A percentile compares a stretch with the other conserved stretches of the same genome.
phyloP scores from a whole-genome alignment of 2,797 vertebrate species.

The Prionace glauca region DNA sequence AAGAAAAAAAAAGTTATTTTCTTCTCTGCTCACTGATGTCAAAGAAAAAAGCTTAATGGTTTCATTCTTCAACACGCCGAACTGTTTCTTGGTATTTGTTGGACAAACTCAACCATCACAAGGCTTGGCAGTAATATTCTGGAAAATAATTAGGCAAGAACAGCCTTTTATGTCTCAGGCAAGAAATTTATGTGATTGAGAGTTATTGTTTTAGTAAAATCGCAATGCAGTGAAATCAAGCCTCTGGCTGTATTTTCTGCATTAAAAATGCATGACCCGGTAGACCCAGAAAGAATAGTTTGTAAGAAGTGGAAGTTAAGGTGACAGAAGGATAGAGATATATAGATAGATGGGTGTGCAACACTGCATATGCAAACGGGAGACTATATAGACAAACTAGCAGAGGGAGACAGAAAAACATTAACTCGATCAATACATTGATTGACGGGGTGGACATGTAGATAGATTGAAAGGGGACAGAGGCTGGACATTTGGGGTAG shows the following conservation, averaged over 20 bases:
- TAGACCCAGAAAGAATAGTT: not conserved
- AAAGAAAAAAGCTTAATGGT: not conserved
- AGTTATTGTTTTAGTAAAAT: constrained; percentile 31
- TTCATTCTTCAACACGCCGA: not conserved
- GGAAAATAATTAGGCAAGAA: constrained; percentile 13
- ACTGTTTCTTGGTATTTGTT: not conserved
- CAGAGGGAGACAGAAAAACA: constrained; percentile 47
- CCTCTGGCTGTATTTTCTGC: not conserved
- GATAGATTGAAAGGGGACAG: constrained; percentile 45
- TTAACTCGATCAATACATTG: constrained; percentile 49
- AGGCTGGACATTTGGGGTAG: constrained; percentile 48
- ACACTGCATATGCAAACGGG: constrained; percentile 35
- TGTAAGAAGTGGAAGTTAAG: not conserved
- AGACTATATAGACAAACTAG: constrained; percentile 39
- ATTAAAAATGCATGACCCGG: constrained; percentile 14
- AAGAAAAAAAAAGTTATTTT: not conserved
- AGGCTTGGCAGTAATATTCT: not conserved
- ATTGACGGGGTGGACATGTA: constrained; percentile 48
- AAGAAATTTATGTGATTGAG: constrained; percentile 24
- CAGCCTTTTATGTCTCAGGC: not conserved
- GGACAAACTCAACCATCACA: not conserved
- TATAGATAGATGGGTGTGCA: constrained; percentile 24
- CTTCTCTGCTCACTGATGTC: not conserved
- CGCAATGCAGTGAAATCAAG: constrained; percentile 7
- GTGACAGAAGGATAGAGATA: constrained; percentile 26